Evolutionary conservation across 2,113 vertebrate species (phyloP), one percentile per base, ranked within the genome.

Genomic region (Thamnaconus septentrionalis): DNA sequence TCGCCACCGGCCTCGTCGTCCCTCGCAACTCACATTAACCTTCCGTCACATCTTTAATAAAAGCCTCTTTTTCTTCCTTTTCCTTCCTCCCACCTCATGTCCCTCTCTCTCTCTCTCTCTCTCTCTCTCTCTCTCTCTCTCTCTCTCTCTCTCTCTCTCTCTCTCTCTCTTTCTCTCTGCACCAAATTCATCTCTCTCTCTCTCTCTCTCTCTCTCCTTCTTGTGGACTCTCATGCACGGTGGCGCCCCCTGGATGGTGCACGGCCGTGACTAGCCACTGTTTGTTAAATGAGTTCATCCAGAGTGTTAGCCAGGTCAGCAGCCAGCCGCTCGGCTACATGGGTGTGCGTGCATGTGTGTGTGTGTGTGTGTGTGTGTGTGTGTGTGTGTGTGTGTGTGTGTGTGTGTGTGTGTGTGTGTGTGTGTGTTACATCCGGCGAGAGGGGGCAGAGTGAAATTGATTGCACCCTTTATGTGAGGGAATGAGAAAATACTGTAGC

Each of bases 281-380:
- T 74, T 69, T 63, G 49, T 66, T 83, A 80, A 88, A 81, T 81
- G 71, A 74, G 67, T 82, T 80, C 60, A 59, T 79, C 64, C 62
- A 46, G 62, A 4, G 42, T 44, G 62, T 77, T 64, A 63, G 72
- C 68, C 49, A 49, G 75, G 81, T 86, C 80, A 82, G 56, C 60
- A 70, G 69, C 71, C 53, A 58, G 64, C 73, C 72, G 54, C 66
- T 75, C 54, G 51, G 66, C 73, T 66, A 54, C 41, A 10, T 3
- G 3, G 50, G 66, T 18, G 40, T 56, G 54, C 59, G 65, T 70
- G 62, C 45, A 10, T 48, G 7, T 48, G 46, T 48, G 46, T 48
- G 3, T 47, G 46, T 47, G 46, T 47, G 46, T 47, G 46, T 47
- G 5, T 47, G 46, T 47, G 46, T 47, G 3, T 47, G 46, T 47